Base-by-base conservation (phyloP, 2,888 invertebrate genomes). In the Tachina grossa region DNA sequence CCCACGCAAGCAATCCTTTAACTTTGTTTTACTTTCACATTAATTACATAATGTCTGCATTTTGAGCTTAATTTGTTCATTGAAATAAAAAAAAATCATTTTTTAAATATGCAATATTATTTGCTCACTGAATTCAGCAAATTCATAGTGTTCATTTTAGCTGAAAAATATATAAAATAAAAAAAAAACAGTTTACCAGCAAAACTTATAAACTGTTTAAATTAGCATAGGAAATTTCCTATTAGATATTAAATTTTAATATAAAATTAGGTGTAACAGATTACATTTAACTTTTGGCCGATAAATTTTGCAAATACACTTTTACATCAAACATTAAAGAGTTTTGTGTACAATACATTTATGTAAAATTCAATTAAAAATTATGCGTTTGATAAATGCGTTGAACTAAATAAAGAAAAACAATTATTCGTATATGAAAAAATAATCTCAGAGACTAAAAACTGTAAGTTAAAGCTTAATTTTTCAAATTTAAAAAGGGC, bases 301-400 rank as follows among this genome's bases (percentile, higher is more conserved):
- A 19, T 13, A 74, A 61, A 49, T 31, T 31, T 31, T 3, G 31
- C 31, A 31, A 31, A 31, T 31, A 31, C 4, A 31, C 31, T 14
- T 61, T 51, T 61, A 69, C 13, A 61, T 19, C 72, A 74, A 61
- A 74, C n/a, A 39, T 49, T 57, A 57, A 2, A 41, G n/a, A 31
- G 49, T 47, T 76, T 76, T 31, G 4, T 31, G 31, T 4, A 31
- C 4, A 4, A 31, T 4, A 31, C 57, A 57, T 68, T 57, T 77
- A 16, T 13, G 14, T 9, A 66, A 45, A 76, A 77, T 77, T 77
- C 14, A 57, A 77, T 77, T 77, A 57, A 77, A 31, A 66, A 57
- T 57, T 45, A n/a, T 47, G 45, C 53, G 65, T 53, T 31, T 65
- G 13, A 31, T 4, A 11, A 22, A 53, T 65, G 75, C 65, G 65